A percentile compares a stretch with the other conserved stretches of the same genome.
Conservation (phyloP, 35 echinoderm and acorn worm genomes). For the Stichopus chloronotus region DNA sequence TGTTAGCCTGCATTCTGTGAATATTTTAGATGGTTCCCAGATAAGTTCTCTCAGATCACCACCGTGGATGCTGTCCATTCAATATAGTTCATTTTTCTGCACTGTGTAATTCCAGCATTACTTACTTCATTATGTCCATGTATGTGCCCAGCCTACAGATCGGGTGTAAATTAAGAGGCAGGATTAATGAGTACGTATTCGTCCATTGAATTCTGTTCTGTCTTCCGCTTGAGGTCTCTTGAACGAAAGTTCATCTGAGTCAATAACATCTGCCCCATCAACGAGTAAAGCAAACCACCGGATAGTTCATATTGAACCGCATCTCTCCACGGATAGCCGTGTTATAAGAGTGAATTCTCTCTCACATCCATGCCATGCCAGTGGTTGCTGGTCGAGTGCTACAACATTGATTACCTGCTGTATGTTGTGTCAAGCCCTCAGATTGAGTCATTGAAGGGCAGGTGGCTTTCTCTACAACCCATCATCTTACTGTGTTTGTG, state of each 20-base stretch:
- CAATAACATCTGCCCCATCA: conserved; percentile 45
- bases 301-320: neutral
- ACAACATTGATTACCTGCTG: conserved; percentile 3
- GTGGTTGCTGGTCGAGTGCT: conserved; percentile 18
- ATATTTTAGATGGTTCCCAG: too few relatives aligned
- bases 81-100: too few relatives aligned
- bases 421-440: neutral
- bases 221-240: neutral
- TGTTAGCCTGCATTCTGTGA: too few relatives aligned
- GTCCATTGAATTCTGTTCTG: too few relatives aligned
- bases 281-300: neutral
- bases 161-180: too few relatives aligned
- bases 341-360: conserved; percentile 33
- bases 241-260: conserved; percentile 14
- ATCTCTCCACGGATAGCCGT: neutral
- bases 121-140: too few relatives aligned
- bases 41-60: too few relatives aligned
- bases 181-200: too few relatives aligned
- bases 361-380: neutral
- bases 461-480: neutral
- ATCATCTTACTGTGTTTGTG: too few relatives aligned
- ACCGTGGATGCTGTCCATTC: too few relatives aligned
- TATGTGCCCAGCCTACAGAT: too few relatives aligned
- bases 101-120: too few relatives aligned
- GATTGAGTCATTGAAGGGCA: neutral